These are phyloP conservation scores for Gavia stellata DNA, from an alignment of 2,113 vertebrate genomes.

Conservation along the genomic window DNA sequence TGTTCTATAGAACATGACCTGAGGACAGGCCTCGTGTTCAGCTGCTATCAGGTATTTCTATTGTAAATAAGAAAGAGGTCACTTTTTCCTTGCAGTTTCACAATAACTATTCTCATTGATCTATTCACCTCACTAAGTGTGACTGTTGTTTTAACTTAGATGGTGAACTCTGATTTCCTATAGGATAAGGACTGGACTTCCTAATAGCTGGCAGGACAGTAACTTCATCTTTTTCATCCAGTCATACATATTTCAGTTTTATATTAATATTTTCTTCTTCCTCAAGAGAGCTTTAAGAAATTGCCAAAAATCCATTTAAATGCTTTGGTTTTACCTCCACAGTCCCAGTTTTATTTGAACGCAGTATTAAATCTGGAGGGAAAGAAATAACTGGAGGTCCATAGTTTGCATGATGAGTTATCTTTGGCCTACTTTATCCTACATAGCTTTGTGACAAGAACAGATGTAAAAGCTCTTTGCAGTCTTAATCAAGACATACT, in stretches of 20 bases:
- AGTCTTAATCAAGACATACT: constrained; percentile 39
- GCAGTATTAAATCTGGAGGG: not conserved
- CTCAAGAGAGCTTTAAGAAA: not conserved
- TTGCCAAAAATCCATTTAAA: not conserved
- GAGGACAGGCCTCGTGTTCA: not conserved
- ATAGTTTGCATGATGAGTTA: not conserved
- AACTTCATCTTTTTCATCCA: not conserved
- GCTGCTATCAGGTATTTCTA: not conserved
- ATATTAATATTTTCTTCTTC: not conserved
- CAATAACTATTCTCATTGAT: not conserved
- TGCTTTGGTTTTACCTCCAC: not conserved
- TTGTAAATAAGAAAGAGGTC: not conserved
- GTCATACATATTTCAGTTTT: not conserved
- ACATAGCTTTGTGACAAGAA: not conserved
- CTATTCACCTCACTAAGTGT: not conserved
- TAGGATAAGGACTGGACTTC: not conserved
- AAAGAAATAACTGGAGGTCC: not conserved
- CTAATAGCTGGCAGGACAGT: not conserved
- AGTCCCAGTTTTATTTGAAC: not conserved
- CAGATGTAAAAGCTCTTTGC: constrained; percentile 22
- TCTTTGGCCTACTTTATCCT: constrained; percentile 26
- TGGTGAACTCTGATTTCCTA: not conserved
- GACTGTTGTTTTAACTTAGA: not conserved
- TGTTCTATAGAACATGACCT: not conserved
- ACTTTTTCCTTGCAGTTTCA: not conserved